A percentile compares a stretch with the other conserved stretches of the same genome.
These are phyloP conservation scores for Mus caroli DNA, from an alignment of 2,797 vertebrate species.

Conservation along the genomic window DNA sequence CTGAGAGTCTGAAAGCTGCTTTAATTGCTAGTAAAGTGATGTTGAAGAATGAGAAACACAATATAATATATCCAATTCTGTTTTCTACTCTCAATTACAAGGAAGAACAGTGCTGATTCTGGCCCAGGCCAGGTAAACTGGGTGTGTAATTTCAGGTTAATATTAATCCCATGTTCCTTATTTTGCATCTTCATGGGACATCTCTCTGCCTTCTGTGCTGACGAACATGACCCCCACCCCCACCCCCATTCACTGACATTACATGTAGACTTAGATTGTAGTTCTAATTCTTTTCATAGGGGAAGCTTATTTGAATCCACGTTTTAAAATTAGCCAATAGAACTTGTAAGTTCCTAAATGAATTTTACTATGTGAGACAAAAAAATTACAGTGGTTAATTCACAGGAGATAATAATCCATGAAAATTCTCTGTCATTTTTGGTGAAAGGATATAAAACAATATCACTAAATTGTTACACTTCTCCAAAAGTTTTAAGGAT, in stretches of 20 bases:
- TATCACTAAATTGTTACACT: constrained; percentile 49
- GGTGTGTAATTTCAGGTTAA: not conserved
- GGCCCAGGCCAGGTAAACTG: not conserved
- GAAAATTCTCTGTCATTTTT: constrained; percentile 47
- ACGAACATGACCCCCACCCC: not conserved
- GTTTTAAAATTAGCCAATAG: constrained; percentile 25
- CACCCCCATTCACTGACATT: not conserved
- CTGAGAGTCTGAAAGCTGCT: not conserved
- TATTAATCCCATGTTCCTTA: not conserved
- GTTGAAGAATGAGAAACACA: not conserved
- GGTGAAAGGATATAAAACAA: constrained; percentile 1
- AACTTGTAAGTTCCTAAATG: constrained; percentile 48
- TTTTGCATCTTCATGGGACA: constrained; percentile 28
- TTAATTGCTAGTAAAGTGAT: constrained; percentile 18
- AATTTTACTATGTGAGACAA: not conserved
- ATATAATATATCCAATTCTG: not conserved
- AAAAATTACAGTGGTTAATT: constrained; percentile 6
- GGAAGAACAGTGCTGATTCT: not conserved
- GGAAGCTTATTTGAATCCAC: constrained; percentile 30
- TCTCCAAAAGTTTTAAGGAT: constrained; percentile 21
- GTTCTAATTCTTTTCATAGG: constrained; percentile 21
- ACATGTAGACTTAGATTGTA: constrained; percentile 32
- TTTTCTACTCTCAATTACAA: not conserved
- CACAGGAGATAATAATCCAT: constrained; percentile 30
- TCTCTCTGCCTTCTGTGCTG: not conserved